Evolutionary conservation across 1,140 invertebrate species (phyloP).

Genomic region (Ruditapes philippinarum): DNA sequence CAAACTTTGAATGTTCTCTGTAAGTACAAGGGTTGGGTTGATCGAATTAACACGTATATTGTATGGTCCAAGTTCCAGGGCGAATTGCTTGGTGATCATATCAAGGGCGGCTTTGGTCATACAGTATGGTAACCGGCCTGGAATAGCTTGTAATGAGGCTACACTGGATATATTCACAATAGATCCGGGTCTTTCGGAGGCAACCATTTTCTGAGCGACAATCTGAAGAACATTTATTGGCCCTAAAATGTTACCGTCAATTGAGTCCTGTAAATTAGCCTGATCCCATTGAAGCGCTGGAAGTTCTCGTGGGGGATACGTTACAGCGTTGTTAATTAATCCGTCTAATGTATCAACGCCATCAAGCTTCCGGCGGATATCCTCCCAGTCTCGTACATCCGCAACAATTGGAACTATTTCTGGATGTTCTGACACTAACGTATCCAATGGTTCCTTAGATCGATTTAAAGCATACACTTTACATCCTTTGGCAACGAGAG

Average conservation of each 20-base stretch:
- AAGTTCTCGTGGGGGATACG: slow-evolving; percentile 87
- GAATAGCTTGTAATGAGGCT: slow-evolving; percentile 89
- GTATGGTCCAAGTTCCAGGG: slow-evolving; percentile 93
- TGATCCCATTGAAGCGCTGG: slow-evolving; percentile 89
- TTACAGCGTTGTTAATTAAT: slow-evolving; percentile 94
- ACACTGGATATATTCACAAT: slow-evolving; percentile 97
- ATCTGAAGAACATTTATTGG: slow-evolving; percentile 92
- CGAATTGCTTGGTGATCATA: slow-evolving; percentile 90
- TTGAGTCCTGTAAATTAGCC: slow-evolving; percentile 88
- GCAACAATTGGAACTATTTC: slow-evolving; percentile 89
- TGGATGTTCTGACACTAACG: slow-evolving; percentile 85
- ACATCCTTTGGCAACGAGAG: slow-evolving; percentile 8
- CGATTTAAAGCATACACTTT: slow-evolving; percentile 56
- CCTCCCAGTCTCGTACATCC: slow-evolving; percentile 93
- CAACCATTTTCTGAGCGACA: slow-evolving; percentile 91
- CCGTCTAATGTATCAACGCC: slow-evolving; percentile 90
- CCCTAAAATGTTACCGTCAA: slow-evolving; percentile 94
- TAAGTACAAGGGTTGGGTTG: slow-evolving; percentile 94
- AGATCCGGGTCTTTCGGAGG: slow-evolving; percentile 89
- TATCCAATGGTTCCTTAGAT: neutral
- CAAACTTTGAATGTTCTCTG: slow-evolving; percentile 92
- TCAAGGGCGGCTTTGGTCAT: slow-evolving; percentile 89
- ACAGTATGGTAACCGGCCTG: slow-evolving; percentile 92
- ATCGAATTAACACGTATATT: slow-evolving; percentile 96
- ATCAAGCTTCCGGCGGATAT: slow-evolving; percentile 89